Conservation (phyloP, 2,113 vertebrate species). For the Martes martes region DNA sequence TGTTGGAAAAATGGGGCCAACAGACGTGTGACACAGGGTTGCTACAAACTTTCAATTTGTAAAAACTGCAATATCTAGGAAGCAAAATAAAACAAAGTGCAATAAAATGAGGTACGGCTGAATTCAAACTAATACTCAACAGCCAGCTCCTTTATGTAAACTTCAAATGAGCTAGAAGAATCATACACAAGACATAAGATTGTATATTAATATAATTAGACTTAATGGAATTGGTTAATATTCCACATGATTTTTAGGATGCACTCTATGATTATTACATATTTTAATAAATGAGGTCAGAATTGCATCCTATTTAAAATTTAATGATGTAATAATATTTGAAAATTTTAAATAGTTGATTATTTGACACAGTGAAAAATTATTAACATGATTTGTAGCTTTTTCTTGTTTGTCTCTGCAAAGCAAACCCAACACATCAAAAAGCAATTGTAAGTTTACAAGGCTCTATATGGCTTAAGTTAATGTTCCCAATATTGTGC, state of each 20-base stretch:
- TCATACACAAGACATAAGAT: background rate
- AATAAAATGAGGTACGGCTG: background rate
- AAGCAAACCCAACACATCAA: background rate
- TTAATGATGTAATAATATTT: background rate
- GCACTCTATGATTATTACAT: background rate
- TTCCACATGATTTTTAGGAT: background rate
- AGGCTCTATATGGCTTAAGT: background rate
- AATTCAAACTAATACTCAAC: background rate
- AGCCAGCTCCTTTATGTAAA: background rate
- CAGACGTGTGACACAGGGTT: background rate
- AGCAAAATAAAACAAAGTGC: background rate
- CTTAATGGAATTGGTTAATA: background rate
- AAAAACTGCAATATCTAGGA: background rate
- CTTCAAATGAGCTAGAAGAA: background rate
- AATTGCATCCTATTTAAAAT: background rate
- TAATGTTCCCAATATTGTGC: background rate
- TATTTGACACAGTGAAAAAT: background rate
- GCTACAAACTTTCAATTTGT: background rate
- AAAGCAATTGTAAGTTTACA: conserved; percentile 19
- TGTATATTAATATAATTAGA: background rate
- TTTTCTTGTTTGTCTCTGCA: background rate
- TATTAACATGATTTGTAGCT: background rate
- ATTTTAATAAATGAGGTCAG: background rate
- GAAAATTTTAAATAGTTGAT: background rate
- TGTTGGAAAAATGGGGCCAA: background rate